These are phyloP conservation scores for Nasonia vitripennis DNA, from an alignment of 1,140 invertebrate genomes.

Conservation along the genomic window DNA sequence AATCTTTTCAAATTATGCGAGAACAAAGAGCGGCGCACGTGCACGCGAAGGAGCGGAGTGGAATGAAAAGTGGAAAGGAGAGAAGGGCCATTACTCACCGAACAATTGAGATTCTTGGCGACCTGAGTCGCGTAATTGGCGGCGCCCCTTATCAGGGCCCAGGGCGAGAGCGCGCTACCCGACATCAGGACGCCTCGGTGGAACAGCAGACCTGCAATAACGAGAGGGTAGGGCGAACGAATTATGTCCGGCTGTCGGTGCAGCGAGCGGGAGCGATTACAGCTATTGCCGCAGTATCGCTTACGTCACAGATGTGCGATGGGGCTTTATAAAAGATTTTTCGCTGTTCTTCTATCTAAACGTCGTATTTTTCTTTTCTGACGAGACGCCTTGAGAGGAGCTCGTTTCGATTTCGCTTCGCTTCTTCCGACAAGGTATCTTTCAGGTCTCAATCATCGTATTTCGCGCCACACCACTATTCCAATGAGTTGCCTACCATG, in stretches of 20 bases:
- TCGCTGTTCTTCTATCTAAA: too few relatives aligned
- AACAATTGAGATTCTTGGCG: constrained; percentile 91
- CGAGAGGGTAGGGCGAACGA: neutral
- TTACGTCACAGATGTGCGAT: neutral
- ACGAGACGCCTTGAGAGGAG: too few relatives aligned
- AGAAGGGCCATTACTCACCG: constrained; percentile 71
- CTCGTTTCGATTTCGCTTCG: too few relatives aligned
- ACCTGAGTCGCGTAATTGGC: constrained; percentile 90
- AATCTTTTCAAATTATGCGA: neutral
- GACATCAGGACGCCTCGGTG: constrained; percentile 96
- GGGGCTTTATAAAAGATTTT: too few relatives aligned
- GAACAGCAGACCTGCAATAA: constrained; percentile 87
- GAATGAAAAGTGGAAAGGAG: neutral
- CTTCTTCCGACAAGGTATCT: too few relatives aligned
- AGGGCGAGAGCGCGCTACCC: constrained; percentile 94
- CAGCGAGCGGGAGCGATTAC: too few relatives aligned
- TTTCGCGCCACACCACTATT: too few relatives aligned
- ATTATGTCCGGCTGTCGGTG: too few relatives aligned
- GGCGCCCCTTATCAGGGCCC: constrained; percentile 93
- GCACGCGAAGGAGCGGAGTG: neutral
- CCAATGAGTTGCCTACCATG: too few relatives aligned
- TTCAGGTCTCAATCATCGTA: too few relatives aligned
- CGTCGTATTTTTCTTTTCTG: too few relatives aligned
- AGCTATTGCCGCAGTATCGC: too few relatives aligned
- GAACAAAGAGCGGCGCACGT: neutral